phyloP scores from a whole-genome alignment of 2,797 vertebrate genomes.

The Hozukius guyotensis region DNA sequence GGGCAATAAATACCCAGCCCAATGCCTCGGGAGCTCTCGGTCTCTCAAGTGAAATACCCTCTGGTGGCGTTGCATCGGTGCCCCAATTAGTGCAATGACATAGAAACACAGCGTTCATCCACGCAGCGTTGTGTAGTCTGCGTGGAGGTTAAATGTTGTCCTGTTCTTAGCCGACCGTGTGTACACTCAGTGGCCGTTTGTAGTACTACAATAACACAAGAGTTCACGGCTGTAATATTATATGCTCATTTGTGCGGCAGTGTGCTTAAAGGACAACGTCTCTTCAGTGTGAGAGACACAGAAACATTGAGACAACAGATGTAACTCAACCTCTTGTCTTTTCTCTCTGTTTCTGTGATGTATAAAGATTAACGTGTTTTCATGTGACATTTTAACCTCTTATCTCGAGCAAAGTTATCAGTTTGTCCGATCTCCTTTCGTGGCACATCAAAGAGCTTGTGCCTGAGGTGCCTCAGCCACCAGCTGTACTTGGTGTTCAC shows the following conservation, averaged over 20 bases:
- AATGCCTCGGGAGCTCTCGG: constrained; percentile 64
- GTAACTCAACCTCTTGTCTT: constrained; percentile 1
- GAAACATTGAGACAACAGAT: constrained; percentile 2
- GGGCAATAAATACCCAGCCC: constrained; percentile 77
- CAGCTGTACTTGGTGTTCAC: constrained; percentile 40
- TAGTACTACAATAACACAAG: constrained; percentile 51
- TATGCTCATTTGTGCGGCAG: background rate
- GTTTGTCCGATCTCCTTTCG: constrained; percentile 42
- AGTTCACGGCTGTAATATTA: background rate
- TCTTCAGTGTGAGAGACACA: background rate
- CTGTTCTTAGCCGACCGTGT: background rate
- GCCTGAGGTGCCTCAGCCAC: constrained; percentile 18
- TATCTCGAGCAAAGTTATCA: constrained; percentile 43
- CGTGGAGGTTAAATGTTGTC: constrained; percentile 52
- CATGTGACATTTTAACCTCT: constrained; percentile 36
- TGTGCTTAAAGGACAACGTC: background rate
- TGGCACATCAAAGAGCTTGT: constrained; percentile 44
- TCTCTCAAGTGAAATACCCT: constrained; percentile 75
- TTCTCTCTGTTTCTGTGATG: constrained; percentile 1
- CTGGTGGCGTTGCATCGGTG: constrained; percentile 49
- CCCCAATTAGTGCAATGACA: constrained; percentile 83
- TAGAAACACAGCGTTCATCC: constrained; percentile 63
- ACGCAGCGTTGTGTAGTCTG: constrained; percentile 43
- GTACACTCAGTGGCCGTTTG: constrained; percentile 22
- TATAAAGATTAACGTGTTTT: constrained; percentile 27